These are phyloP conservation scores for Dicycla oo DNA, from an alignment of 2,888 invertebrate species.

Conservation along the genomic window DNA sequence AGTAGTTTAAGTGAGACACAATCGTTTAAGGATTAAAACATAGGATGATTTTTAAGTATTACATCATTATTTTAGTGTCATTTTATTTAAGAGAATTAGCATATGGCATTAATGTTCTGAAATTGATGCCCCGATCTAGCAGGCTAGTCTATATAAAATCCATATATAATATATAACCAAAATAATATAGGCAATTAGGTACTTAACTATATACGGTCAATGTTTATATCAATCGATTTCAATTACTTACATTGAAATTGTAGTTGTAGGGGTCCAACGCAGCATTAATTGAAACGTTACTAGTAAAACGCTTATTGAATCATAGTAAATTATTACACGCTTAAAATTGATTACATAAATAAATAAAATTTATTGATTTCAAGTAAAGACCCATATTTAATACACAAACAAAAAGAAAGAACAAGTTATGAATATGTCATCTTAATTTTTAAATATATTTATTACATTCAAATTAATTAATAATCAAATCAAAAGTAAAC, in stretches of 20 bases:
- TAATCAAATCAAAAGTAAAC: too few relatives aligned
- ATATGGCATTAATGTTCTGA: background rate
- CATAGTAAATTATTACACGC: slow-evolving; percentile 15
- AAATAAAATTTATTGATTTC: too few relatives aligned
- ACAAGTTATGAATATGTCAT: too few relatives aligned
- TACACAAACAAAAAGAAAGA: too few relatives aligned
- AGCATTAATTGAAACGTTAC: slow-evolving; percentile 10
- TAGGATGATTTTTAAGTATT: too few relatives aligned
- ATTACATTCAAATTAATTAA: too few relatives aligned
- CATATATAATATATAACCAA: background rate
- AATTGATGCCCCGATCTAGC: background rate
- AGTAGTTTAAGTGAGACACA: background rate
- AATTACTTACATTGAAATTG: background rate
- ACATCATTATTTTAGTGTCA: background rate
- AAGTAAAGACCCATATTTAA: too few relatives aligned
- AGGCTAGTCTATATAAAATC: background rate
- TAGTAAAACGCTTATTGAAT: slow-evolving; percentile 16
- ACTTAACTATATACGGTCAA: background rate
- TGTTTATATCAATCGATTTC: background rate
- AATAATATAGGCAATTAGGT: background rate
- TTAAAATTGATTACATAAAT: slow-evolving; percentile 33
- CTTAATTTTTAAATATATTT: too few relatives aligned
- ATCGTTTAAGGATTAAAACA: background rate
- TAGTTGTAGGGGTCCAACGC: background rate
- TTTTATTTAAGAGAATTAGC: background rate